Evolutionary conservation across 2,888 invertebrate genomes (phyloP).

Genomic region (Morinoia aosen): DNA sequence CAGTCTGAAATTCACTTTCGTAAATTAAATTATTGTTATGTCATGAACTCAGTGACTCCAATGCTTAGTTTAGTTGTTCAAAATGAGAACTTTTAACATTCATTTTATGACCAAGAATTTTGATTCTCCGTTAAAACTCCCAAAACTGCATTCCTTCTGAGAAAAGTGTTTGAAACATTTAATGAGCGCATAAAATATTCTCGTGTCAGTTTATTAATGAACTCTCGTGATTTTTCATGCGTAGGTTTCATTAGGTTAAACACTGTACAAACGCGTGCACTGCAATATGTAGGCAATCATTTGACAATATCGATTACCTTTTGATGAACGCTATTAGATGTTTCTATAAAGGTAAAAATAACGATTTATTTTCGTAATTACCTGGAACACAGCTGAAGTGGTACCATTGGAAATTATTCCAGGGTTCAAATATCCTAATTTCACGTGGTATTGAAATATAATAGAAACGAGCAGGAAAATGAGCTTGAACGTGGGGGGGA

Average conservation of each 20-base stretch:
- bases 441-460: no score
- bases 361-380: no score
- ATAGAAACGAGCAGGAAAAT: no score
- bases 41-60: background rate
- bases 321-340: background rate
- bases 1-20: background rate
- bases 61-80: background rate
- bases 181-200: background rate
- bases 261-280: background rate
- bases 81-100: background rate
- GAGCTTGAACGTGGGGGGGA: no score
- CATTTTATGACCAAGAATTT: background rate
- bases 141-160: background rate
- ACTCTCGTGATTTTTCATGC: background rate
- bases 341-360: background rate
- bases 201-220: background rate
- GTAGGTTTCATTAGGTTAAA: background rate
- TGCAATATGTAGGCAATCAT: background rate
- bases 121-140: background rate
- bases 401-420: no score
- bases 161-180: background rate
- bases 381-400: no score
- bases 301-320: background rate
- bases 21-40: background rate
- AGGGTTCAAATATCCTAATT: no score